Evolutionary conservation across 1,140 invertebrate genomes (phyloP), one percentile per base, ranked within the genome.

Genomic region (Monochamus saltuarius): DNA sequence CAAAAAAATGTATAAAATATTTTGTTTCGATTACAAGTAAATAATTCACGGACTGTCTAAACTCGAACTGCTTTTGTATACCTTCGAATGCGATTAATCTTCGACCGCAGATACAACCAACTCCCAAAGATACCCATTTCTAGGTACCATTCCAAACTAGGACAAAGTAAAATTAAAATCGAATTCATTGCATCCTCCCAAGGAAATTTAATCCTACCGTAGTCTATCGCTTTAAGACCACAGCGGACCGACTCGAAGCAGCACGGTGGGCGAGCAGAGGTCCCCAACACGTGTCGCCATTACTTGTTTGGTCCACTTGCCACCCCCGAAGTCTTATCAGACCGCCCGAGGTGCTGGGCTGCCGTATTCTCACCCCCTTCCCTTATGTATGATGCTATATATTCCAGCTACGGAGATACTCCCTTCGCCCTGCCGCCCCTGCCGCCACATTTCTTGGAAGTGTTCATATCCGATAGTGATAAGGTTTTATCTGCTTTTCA

Each of bases 251-350:
- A 16, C 17, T 29, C 6, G 2, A 6, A 2, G 22, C 6, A 3
- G 22, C 22, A 6, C 22, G 22, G 6, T 29, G 22, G 22, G 2
- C 6, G 22, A 29, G 22, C 6, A 29, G 22, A 2, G 2, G 22
- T 29, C 22, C 2, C 22, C 22, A 6, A 6, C 22, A 29, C 22
- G 22, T 29, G 36, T 29, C 13, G 13, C 8, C 10, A 36, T 8
- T n/a, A 51, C 14, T 51, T 16, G 2, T 37, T 37, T 49, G 68
- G 56, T 4, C 62, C 36, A 40, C 56, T 63, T 46, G 51, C 39
- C 49, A 43, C 64, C 68, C 66, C 66, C 64, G 47, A 56, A 68
- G 66, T 63, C 66, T 70, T 70, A 70, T 70, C 68, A 66, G 66
- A 58, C 64, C 66, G 51, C 64, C 64, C 66, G 68, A 65, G 62